Evolutionary conservation across 2,797 vertebrate genomes (phyloP).

Genomic region (Siniperca obscura): DNA sequence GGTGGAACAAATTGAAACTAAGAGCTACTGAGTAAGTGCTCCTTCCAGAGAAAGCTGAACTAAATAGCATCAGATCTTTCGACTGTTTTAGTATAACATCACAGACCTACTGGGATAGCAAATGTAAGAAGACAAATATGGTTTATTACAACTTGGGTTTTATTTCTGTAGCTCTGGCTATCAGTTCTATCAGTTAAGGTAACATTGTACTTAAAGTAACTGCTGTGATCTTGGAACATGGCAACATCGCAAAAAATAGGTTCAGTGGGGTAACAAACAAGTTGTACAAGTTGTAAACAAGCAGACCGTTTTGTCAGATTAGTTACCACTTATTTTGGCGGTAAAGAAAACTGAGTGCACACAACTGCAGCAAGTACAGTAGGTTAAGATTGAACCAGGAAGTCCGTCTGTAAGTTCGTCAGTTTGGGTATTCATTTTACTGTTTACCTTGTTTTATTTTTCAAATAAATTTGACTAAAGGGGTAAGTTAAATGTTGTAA

Average conservation of each 20-base stretch:
- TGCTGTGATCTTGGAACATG: background rate
- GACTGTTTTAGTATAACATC: background rate
- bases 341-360: background rate
- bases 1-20: constrained; percentile 11
- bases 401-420: background rate
- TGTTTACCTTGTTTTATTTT: background rate
- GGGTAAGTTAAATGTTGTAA: background rate
- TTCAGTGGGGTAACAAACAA: background rate
- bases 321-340: background rate
- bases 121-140: background rate
- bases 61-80: background rate
- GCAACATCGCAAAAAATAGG: background rate
- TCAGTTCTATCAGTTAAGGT: background rate
- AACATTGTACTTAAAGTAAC: background rate
- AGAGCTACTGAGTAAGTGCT: background rate
- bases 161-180: background rate
- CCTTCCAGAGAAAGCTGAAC: background rate
- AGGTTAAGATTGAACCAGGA: background rate
- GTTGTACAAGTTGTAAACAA: background rate
- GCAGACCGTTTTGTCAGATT: background rate
- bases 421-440: background rate
- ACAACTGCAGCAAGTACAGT: background rate
- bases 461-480: background rate
- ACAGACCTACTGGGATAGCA: background rate
- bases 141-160: background rate